These are phyloP conservation scores for Camponotus pennsylvanicus DNA, from an alignment of 1,140 invertebrate species.

Conservation along the genomic window DNA sequence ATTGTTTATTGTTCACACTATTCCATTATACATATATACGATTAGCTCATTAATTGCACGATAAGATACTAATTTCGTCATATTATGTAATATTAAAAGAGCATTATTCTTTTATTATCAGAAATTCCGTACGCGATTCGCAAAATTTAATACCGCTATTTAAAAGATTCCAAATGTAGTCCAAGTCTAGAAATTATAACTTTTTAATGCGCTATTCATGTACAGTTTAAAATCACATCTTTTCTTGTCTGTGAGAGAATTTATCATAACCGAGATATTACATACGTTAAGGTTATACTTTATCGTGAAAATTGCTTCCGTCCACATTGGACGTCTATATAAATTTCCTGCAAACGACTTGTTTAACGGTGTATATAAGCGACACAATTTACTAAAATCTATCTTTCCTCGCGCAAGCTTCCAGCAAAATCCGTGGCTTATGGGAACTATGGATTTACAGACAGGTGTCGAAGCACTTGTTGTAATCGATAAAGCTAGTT, in stretches of 20 bases:
- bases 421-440: constrained; percentile 5
- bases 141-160: neutral
- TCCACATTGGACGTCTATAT: neutral
- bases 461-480: neutral
- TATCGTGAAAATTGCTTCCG: constrained; percentile 17
- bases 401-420: neutral
- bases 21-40: neutral
- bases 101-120: neutral
- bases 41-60: neutral
- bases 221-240: neutral
- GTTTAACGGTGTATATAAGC: constrained; percentile 18
- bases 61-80: constrained; percentile 11
- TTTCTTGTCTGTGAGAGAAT: neutral
- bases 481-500: neutral
- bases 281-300: neutral
- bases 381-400: constrained; percentile 2
- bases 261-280: constrained; percentile 8
- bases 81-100: neutral
- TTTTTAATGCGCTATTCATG: neutral
- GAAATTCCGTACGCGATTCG: neutral
- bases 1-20: constrained; percentile 35
- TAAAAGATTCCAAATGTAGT: neutral
- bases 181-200: too few species aligned
- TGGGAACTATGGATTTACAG: neutral
- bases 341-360: constrained; percentile 27